These are phyloP conservation scores for Rhizoglyphus robini DNA, from an alignment of 1,140 invertebrate species.

Conservation along the genomic window DNA sequence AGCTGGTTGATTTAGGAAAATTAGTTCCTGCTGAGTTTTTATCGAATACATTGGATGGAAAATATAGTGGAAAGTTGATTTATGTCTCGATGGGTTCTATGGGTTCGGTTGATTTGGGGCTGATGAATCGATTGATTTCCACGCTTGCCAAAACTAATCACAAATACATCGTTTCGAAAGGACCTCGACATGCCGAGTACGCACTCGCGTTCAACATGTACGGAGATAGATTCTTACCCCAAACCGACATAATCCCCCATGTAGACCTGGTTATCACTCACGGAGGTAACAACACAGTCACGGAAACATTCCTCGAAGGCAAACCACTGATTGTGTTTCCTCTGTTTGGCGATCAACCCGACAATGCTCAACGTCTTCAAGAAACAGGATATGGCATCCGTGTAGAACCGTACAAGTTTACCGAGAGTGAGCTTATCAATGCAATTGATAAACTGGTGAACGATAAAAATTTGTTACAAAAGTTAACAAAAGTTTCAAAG, in stretches of 20 bases:
- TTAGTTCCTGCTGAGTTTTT: not conserved
- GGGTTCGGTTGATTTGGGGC: constrained; percentile 5
- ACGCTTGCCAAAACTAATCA: not conserved
- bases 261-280: constrained; percentile 22
- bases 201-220: constrained; percentile 22
- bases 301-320: constrained; percentile 8
- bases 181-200: not conserved
- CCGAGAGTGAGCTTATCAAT: not conserved
- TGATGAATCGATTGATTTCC: constrained; percentile 14
- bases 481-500: too few relatives aligned
- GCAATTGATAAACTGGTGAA: constrained; percentile 15
- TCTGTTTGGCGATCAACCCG: constrained; percentile 21
- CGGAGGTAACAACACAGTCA: constrained; percentile 21
- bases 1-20: not conserved
- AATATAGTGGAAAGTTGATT: constrained; percentile 14
- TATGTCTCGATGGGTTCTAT: constrained; percentile 20
- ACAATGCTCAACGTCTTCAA: constrained; percentile 17
- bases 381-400: constrained; percentile 8
- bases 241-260: constrained; percentile 12
- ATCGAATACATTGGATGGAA: not conserved
- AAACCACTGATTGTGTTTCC: constrained; percentile 20
- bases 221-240: constrained; percentile 15
- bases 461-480: too few relatives aligned
- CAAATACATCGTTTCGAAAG: constrained; percentile 19
- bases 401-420: not conserved